Evolutionary conservation across 1,140 invertebrate genomes (phyloP).

Genomic region (Zaprionus inermis): DNA sequence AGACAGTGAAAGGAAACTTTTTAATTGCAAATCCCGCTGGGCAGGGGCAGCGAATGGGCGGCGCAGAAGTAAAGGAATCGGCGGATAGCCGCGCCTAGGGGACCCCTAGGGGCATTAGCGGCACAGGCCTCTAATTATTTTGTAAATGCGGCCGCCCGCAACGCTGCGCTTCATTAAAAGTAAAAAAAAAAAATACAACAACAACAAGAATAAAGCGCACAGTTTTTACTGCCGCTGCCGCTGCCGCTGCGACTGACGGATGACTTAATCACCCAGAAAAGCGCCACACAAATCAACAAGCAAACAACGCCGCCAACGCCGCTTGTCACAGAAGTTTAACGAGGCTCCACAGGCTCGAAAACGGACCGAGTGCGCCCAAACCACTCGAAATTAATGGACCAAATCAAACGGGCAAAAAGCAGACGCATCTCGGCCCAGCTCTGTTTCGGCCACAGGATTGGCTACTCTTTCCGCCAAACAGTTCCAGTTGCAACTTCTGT

Average conservation of each 20-base stretch:
- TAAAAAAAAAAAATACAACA: conserved; percentile 15
- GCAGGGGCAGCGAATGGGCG: conserved; percentile 1
- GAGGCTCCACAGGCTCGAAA: conserved; percentile 16
- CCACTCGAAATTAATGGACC: conserved; percentile 74
- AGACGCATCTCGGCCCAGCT: conserved; percentile 24
- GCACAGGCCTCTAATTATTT: conserved; percentile 65
- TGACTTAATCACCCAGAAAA: conserved; percentile 81
- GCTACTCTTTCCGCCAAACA: conserved; percentile 21
- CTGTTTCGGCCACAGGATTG: conserved; percentile 14
- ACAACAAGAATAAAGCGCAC: not conserved
- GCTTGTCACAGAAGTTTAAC: conserved; percentile 64
- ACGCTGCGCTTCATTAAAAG: conserved; percentile 62
- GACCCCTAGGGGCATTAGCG: conserved; percentile 25
- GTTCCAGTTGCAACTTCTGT: conserved; percentile 13
- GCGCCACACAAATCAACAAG: conserved; percentile 73
- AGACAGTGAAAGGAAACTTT: conserved; percentile 39
- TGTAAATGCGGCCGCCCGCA: conserved; percentile 55
- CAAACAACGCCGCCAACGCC: conserved; percentile 44
- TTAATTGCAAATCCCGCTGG: conserved; percentile 55
- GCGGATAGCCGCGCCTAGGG: conserved; percentile 11
- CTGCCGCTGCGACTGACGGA: conserved; percentile 58
- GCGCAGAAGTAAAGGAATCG: not conserved
- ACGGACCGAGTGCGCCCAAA: conserved; percentile 26
- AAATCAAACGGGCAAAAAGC: conserved; percentile 69
- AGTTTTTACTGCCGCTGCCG: conserved; percentile 2